phyloP scores from a whole-genome alignment of 2,797 vertebrate genomes.

The Mycteria americana region DNA sequence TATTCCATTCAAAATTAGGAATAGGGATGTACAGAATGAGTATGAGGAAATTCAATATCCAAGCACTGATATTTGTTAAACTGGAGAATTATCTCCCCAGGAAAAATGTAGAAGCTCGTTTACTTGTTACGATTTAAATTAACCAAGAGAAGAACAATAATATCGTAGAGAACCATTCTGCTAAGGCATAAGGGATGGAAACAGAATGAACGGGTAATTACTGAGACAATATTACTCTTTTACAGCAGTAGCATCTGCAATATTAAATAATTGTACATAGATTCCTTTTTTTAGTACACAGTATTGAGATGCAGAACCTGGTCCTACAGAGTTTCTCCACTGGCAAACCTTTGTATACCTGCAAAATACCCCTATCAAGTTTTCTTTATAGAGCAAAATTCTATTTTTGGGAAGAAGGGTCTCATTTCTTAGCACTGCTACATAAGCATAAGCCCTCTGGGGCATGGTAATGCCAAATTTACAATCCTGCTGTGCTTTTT shows the following conservation, averaged over 20 bases:
- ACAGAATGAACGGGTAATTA: not conserved
- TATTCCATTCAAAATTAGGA: not conserved
- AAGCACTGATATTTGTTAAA: not conserved
- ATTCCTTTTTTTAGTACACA: not conserved
- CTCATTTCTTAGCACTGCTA: not conserved
- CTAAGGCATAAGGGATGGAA: not conserved
- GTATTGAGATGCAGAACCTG: not conserved
- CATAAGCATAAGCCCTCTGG: not conserved
- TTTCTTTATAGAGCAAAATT: not conserved
- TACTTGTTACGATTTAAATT: not conserved
- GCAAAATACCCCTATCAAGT: not conserved
- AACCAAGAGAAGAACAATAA: not conserved
- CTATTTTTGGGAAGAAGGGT: not conserved
- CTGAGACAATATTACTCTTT: not conserved
- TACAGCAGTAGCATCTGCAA: not conserved
- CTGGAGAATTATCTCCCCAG: not conserved
- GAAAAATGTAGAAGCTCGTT: not conserved
- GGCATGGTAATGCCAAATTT: not conserved
- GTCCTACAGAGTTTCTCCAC: not conserved
- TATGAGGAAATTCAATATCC: not conserved
- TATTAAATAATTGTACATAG: not conserved
- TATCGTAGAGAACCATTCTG: not conserved
- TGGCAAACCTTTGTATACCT: not conserved
- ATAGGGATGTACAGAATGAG: not conserved
- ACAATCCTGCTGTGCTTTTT: constrained; percentile 34